Percentiles rank a stretch among this genome's conserved stretches.
Conservation (phyloP, 2,113 vertebrate species). For the Psilopsiagon aurifrons region DNA sequence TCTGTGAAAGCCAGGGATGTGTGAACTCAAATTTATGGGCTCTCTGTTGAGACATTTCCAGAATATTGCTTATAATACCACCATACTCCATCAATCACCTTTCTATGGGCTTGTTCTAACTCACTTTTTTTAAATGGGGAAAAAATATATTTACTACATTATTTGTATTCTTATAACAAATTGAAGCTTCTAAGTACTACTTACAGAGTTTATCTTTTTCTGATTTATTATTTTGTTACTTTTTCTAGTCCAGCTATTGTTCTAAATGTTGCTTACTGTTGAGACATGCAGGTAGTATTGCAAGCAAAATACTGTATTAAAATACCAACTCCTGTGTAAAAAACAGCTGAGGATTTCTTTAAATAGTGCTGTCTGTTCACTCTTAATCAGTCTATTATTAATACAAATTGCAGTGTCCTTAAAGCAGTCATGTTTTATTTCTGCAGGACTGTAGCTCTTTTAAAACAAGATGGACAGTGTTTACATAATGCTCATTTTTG, state of each 20-base stretch:
- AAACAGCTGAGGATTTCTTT: background rate
- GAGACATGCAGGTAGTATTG: background rate
- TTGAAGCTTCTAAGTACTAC: background rate
- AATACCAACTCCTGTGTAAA: background rate
- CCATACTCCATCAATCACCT: slow-evolving; percentile 11
- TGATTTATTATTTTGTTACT: background rate
- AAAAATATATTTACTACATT: background rate
- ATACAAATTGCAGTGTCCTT: background rate
- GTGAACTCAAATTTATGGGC: slow-evolving; percentile 30
- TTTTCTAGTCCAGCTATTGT: background rate
- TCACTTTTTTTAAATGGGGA: background rate
- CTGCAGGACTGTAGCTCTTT: background rate
- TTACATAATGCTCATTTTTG: background rate
- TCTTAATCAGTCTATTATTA: background rate
- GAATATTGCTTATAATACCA: slow-evolving; percentile 18
- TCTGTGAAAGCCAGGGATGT: slow-evolving; percentile 11
- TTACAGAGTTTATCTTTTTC: background rate
- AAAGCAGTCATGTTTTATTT: background rate
- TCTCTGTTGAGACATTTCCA: slow-evolving; percentile 18
- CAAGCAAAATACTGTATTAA: background rate
- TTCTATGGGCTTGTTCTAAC: background rate
- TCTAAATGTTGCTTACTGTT: background rate
- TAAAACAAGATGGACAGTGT: background rate
- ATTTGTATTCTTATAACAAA: background rate
- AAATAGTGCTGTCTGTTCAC: background rate